Base-by-base conservation (phyloP, 2,113 vertebrate genomes). In the Phycodurus eques region DNA sequence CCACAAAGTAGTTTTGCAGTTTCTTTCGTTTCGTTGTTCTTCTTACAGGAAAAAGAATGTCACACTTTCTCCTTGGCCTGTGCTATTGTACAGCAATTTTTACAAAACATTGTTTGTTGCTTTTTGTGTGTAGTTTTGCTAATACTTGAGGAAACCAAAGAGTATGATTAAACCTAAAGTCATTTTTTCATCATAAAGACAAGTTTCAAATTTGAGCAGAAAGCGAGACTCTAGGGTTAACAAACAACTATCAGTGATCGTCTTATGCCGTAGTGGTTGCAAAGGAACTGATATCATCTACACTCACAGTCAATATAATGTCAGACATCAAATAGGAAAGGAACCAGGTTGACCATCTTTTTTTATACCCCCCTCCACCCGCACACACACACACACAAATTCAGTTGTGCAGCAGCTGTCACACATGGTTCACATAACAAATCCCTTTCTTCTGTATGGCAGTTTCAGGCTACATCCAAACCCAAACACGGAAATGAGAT, bases 401-500 rank as follows among this genome's bases (percentile, higher is more conserved):
- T 86, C 83, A 87, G 76, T 70, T 77, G 84, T 90, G 87, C 73
- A 46, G 85, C 77, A 61, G 87, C 59, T 81, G 73, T 83, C 89
- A 87, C 92, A 92, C 79, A 89, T 92, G 92, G 89, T 92, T 92
- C 86, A 84, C 79, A 91, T 90, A 91, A 90, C 72, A 84, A 81
- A 83, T 71, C 75, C 64, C 79, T 85, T 83, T 83, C 79, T 82
- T 83, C 82, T 86, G 80, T 76, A 81, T 74, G 43, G 80, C 77
- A 82, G 81, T 88, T 90, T 81, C 79, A 49, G 73, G 64, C 79
- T 70, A 87, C 83, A 88, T 81, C 53, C 53, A 56, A 88, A 88
- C 87, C 53, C 53, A 56, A 88, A 88, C 87, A 86, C 68, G 75
- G 85, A 90, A 91, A 92, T 87, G 68, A 90, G 83, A 89, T 80